These are phyloP conservation scores for Eleutherodactylus coqui DNA, from an alignment of 2,797 vertebrate genomes.

Conservation along the genomic window DNA sequence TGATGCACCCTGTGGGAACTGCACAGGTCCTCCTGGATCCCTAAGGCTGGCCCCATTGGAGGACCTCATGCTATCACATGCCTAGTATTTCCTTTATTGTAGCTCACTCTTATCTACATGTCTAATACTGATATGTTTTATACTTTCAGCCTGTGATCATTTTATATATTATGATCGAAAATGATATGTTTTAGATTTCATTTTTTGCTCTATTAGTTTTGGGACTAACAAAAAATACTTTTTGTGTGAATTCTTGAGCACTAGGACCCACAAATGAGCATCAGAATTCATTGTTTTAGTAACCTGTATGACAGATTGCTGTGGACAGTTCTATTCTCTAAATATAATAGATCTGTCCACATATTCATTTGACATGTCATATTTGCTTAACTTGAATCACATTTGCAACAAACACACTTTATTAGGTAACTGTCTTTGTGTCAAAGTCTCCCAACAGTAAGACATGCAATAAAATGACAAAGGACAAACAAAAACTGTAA, in stretches of 20 bases:
- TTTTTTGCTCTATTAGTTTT: too few relatives aligned
- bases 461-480: not conserved
- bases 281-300: not conserved
- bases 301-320: not conserved
- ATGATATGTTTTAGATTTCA: too few relatives aligned
- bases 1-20: not conserved
- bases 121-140: too few relatives aligned
- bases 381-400: not conserved
- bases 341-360: too few relatives aligned
- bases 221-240: too few relatives aligned
- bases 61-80: too few relatives aligned
- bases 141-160: too few relatives aligned
- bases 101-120: too few relatives aligned
- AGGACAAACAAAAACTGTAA: not conserved
- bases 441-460: constrained; percentile 42
- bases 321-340: not conserved
- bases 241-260: not conserved
- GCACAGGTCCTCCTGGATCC: not conserved
- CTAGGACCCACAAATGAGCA: not conserved
- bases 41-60: too few relatives aligned
- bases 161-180: too few relatives aligned
- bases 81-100: too few relatives aligned
- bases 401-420: not conserved
- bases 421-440: constrained; percentile 13
- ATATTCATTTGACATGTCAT: not conserved